Evolutionary conservation across 2,888 invertebrate species (phyloP).

Genomic region (Chrysopilus asiliformis): DNA sequence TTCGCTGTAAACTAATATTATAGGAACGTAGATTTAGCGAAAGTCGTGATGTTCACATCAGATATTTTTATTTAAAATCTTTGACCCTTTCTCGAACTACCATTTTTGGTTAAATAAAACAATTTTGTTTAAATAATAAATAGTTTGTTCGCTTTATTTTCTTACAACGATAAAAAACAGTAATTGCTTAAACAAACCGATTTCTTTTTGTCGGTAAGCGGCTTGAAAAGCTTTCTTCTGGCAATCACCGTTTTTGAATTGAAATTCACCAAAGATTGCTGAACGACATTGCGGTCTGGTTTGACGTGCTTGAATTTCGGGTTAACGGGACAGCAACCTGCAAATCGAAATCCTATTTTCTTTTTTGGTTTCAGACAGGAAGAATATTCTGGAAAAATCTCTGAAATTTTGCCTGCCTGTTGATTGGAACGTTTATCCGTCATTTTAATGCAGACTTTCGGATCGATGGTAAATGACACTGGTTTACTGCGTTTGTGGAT

Average conservation of each 20-base stretch:
- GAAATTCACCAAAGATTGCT: conserved; percentile 7
- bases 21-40: no score
- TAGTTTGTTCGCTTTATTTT: no score
- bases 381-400: conserved; percentile 25
- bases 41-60: no score
- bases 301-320: conserved; percentile 21
- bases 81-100: no score
- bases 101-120: no score
- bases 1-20: no score
- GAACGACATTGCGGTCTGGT: conserved; percentile 4
- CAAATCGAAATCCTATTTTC: conserved; percentile 26
- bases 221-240: conserved; percentile 29
- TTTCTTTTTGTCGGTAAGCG: conserved; percentile 29
- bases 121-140: no score
- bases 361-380: conserved; percentile 22
- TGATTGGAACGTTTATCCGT: conserved; percentile 22
- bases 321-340: conserved; percentile 29
- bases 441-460: conserved; percentile 26
- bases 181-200: no score
- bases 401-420: background rate
- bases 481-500: conserved; percentile 19
- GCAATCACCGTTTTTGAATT: conserved; percentile 25
- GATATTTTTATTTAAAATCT: no score
- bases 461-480: conserved; percentile 23
- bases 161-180: no score